phyloP scores from a whole-genome alignment of 2,797 vertebrate species.

The Pterois miles region DNA sequence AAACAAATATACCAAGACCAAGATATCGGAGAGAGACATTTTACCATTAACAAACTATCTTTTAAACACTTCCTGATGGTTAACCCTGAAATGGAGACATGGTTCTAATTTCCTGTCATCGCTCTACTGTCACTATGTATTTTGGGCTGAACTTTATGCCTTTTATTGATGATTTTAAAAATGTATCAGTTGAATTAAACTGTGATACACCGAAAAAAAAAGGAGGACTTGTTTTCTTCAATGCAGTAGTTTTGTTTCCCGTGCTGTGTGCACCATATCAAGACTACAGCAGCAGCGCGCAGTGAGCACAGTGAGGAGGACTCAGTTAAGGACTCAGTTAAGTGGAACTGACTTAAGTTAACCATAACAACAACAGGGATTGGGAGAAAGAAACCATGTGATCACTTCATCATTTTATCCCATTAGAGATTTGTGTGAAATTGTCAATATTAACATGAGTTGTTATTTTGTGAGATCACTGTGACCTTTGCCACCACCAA shows the following conservation, averaged over 20 bases:
- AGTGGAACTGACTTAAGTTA: neutral
- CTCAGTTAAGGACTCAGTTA: too few relatives aligned
- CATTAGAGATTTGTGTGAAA: too few relatives aligned
- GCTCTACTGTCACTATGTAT: neutral
- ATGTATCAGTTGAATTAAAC: neutral
- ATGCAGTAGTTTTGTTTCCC: constrained; percentile 41
- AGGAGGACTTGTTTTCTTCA: neutral
- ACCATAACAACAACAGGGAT: neutral
- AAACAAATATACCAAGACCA: neutral
- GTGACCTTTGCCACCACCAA: too few relatives aligned
- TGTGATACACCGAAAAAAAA: neutral
- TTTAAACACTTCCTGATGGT: neutral
- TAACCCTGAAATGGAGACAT: neutral
- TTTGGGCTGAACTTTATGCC: too few relatives aligned
- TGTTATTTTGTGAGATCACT: too few relatives aligned
- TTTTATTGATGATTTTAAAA: neutral
- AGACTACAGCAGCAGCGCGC: neutral
- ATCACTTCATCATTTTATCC: neutral
- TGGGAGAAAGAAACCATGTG: neutral
- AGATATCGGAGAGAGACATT: neutral
- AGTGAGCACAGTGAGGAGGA: neutral
- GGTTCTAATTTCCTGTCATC: neutral
- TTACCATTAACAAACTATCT: neutral
- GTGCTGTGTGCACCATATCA: neutral
- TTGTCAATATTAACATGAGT: too few relatives aligned